Evolutionary conservation across 2,888 invertebrate genomes (phyloP), one percentile per base, ranked within the genome.

Genomic region (Uloborus plumipes): DNA sequence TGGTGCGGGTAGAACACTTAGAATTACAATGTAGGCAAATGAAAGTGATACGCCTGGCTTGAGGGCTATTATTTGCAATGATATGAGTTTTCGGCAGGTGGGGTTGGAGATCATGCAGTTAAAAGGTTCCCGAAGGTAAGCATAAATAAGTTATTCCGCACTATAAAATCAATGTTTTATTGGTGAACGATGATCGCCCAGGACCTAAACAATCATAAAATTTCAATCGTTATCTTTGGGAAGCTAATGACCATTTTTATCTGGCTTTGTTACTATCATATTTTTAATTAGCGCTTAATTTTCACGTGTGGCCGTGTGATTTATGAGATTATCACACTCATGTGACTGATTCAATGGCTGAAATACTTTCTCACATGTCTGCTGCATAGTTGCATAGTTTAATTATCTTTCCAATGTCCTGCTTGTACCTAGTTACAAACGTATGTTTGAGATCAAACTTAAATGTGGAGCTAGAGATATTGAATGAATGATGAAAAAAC

Each of bases 151-250:
- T 61, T 20, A 13, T 51, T 13, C 20, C 15, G 53, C 16, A 18
- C 59, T 49, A 64, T 77, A 77, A 77, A 77, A 31, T 70, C 20
- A 49, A 49, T 64, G 55, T 62, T 77, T 77, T 70, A 77, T 70
- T 61, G 62, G 26, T 22, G 31, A 67, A 58, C n/a, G 70, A 77
- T 20, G 70, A 51, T 47, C 47, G 26, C 22, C 13, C n/a, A 31
- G 16, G 31, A 14, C 53, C n/a, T 49, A 58, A 22, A 58, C 47
- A 50, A 64, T 77, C 77, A 55, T 77, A 77, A 77, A 65, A 65
- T 77, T 77, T 70, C 55, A 65, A 77, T 47, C 65, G 70, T 70
- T 70, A 47, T 20, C 31, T 53, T 20, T n/a, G 15, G 47, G 58
- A 62, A n/a, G 47, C 31, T 55, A 20, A 64, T 16, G 58, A 16